These are phyloP conservation scores for Pyxicephalus adspersus DNA, from an alignment of 2,113 vertebrate genomes.

Conservation along the genomic window DNA sequence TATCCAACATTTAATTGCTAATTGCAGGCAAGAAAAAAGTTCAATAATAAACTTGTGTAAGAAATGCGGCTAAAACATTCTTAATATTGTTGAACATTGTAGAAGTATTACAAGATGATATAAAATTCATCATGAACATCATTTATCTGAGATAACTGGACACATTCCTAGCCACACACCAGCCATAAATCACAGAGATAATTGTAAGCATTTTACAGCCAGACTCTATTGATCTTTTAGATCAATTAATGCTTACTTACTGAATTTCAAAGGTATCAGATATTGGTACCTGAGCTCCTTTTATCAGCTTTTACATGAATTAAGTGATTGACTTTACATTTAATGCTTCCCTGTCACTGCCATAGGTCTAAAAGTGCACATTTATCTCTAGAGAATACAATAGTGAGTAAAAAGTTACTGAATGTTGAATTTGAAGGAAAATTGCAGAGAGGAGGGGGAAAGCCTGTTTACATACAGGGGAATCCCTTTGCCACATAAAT, in stretches of 20 bases:
- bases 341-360: too few species aligned
- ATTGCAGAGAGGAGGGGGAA: too few species aligned
- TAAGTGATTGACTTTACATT: too few species aligned
- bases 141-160: conserved; percentile 6
- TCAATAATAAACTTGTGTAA: conserved; percentile 2
- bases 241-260: neutral
- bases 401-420: too few species aligned
- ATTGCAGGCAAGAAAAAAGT: conserved; percentile 8
- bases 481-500: too few species aligned
- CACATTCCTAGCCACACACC: neutral
- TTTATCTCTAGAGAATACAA: too few species aligned
- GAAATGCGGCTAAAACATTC: conserved; percentile 9
- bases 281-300: too few species aligned
- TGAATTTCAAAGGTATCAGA: too few species aligned
- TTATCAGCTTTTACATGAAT: too few species aligned
- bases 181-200: conserved; percentile 5
- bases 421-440: too few species aligned
- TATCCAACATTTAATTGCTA: conserved; percentile 18
- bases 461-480: too few species aligned
- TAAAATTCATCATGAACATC: conserved; percentile 12
- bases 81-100: conserved; percentile 3
- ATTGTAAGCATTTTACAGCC: neutral
- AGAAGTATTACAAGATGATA: conserved; percentile 13
- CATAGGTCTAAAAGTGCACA: too few species aligned
- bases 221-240: neutral